A percentile compares a stretch with the other conserved stretches of the same genome.
Evolutionary conservation across 2,797 vertebrate species (phyloP).

Genomic region (Astyanax mexicanus): DNA sequence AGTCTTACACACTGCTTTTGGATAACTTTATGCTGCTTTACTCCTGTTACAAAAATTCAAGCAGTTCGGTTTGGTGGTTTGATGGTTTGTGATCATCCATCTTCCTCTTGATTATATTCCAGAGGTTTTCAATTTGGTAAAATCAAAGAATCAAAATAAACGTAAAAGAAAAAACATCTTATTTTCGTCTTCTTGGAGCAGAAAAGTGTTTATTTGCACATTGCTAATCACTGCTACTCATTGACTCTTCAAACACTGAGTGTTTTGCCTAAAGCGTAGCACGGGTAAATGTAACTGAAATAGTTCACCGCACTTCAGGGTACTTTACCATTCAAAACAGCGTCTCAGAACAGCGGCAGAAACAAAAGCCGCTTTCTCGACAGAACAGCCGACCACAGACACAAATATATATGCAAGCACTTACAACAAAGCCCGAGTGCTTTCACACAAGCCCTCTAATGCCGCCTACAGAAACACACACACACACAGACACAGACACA

Average conservation of each 20-base stretch:
- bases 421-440: neutral
- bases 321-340: neutral
- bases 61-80: too few relatives aligned
- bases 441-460: neutral
- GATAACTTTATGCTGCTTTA: too few relatives aligned
- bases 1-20: too few relatives aligned
- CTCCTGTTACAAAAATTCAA: too few relatives aligned
- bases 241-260: neutral
- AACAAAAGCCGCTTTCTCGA: neutral
- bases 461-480: constrained; percentile 3
- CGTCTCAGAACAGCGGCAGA: neutral
- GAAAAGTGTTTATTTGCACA: constrained; percentile 20
- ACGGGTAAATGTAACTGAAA: neutral
- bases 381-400: neutral
- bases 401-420: neutral
- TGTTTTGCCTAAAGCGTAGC: neutral
- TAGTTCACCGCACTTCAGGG: too few relatives aligned
- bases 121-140: too few relatives aligned
- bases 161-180: too few relatives aligned
- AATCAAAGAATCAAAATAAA: too few relatives aligned
- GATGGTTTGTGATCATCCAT: too few relatives aligned
- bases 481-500: constrained; percentile 16
- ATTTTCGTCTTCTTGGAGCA: too few relatives aligned
- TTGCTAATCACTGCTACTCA: neutral
- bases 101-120: too few relatives aligned